Base-by-base conservation (phyloP, 2,888 invertebrate genomes). In the Capitulum mitella region DNA sequence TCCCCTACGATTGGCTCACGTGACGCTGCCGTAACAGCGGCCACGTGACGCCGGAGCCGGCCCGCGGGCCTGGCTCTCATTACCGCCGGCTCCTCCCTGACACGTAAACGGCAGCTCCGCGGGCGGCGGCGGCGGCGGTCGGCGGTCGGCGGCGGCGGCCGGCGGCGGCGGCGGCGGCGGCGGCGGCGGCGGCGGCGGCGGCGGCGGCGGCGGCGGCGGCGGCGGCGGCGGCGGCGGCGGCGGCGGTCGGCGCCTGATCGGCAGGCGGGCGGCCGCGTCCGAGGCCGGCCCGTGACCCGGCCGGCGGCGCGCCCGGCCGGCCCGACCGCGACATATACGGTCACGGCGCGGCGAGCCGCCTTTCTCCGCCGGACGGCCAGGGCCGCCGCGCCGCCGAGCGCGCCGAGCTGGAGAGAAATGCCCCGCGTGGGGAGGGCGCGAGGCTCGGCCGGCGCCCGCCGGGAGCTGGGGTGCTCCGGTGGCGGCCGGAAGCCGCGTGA, bases 141-240 rank as follows among this genome's bases (percentile, higher is more conserved):
- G 80, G 76, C 48, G 82, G 81, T 82, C 61, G 80, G 76, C 48
- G 82, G 81, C 34, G 81, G 80, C 78, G 80, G 82, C 75, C 81
- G 81, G 80, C 81, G 82, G 80, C 80, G 81, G 37, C 82, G 81
- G 81, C 80, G 37, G 32, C 74, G 1, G 58, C 79, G 26, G 58
- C 78, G 12, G 43, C 43, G 29, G 51, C 32, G 19, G 58, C 22
- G 0, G 29, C 29, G 3, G n/a, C n/a, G 58, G 14, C 29, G 16
- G 58, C n/a, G 79, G 74, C 22, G 81, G 79, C 43, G 77, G 78
- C 48, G 78, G 79, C n/a, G 80, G 81, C 76, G 78, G 43, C 43
- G 43, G 43, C 6, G 6, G 43, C 43, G n/a, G n/a, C 43, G 6
- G 43, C 43, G 43, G 43, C 43, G 43, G 43, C 43, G 43, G 43